Percentiles rank a stretch among this genome's conserved stretches.
Evolutionary conservation across 2,888 invertebrate genomes (phyloP).

Genomic region (Drepana falcataria): DNA sequence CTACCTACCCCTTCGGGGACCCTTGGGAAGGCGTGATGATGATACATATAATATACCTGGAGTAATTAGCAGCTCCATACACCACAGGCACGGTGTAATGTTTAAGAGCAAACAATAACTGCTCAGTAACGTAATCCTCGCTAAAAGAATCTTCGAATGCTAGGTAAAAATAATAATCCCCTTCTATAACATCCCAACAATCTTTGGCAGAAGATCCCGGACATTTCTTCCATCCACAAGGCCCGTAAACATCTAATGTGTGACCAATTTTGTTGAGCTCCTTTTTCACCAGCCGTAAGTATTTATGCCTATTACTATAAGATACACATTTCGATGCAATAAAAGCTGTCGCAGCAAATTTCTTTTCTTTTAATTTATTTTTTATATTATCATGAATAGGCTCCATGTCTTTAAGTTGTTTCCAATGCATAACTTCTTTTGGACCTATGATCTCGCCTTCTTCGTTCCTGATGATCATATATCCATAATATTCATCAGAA

Average conservation of each 20-base stretch:
- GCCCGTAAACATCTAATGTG: constrained; percentile 37
- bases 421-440: constrained; percentile 31
- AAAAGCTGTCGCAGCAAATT: constrained; percentile 32
- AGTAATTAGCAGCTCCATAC: constrained; percentile 81
- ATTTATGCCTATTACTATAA: constrained; percentile 23
- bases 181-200: constrained; percentile 27
- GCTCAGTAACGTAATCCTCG: constrained; percentile 50
- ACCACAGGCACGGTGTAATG: constrained; percentile 81
- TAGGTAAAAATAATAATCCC: constrained; percentile 47
- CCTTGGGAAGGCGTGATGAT: too few species aligned
- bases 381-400: constrained; percentile 17
- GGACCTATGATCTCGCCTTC: constrained; percentile 33
- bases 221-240: constrained; percentile 34
- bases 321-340: constrained; percentile 37
- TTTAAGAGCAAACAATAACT: constrained; percentile 50
- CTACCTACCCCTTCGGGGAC: too few species aligned
- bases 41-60: constrained; percentile 22
- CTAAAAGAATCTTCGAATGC: constrained; percentile 45
- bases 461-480: constrained; percentile 34
- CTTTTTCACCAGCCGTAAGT: constrained; percentile 15
- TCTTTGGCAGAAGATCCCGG: constrained; percentile 14
- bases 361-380: constrained; percentile 9
- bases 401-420: constrained; percentile 26
- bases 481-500: constrained; percentile 42
- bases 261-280: constrained; percentile 26